Evolutionary conservation across 2,888 invertebrate species (phyloP), one percentile per base, ranked within the genome.

Genomic region (Caradrina kadenii): DNA sequence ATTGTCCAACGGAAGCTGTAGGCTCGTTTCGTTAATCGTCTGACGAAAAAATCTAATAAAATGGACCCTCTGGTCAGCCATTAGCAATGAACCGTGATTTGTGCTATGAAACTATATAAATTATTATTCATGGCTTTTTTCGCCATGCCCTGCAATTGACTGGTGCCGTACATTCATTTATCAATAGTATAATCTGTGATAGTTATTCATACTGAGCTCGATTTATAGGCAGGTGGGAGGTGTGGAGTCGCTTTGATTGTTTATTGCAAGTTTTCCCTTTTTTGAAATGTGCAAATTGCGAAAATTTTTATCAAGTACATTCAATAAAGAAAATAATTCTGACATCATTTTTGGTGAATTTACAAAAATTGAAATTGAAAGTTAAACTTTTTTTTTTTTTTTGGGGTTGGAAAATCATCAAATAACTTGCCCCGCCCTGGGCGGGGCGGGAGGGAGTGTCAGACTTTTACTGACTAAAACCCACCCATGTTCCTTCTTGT

Each of bases 171-270:
- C 69, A 83, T 88, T 88, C 93, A 94, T 95, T 94, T 94, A 95
- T 95, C 95, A 95, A 94, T 93, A 81, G 82, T 74, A 90, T 94
- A 94, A 95, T 95, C 95, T 94, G 90, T 88, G 90, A 92, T 91
- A 92, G 91, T 93, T 94, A 94, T 92, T 94, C 92, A 92, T 93
- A 93, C 92, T 89, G 88, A 86, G 88, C 89, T 87, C 88, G 90
- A 91, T 92, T 91, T 91, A 90, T 92, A 84, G 87, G 71, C 77
- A 79, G 74, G 76, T 73, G 69, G 66, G 82, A 81, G 76, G 73
- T 49, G 58, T 93, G 75, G 94, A 94, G 94, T 80, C 58, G 89
- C 50, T 2, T 73, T 72, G 17, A 10, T 45, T 54, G 63, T 62
- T 45, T 45, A 17, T 63, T 76, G 71, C 69, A 80, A 64, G 35